phyloP scores from a whole-genome alignment of 1,140 invertebrate genomes.

The Chrysomallon squamiferum region DNA sequence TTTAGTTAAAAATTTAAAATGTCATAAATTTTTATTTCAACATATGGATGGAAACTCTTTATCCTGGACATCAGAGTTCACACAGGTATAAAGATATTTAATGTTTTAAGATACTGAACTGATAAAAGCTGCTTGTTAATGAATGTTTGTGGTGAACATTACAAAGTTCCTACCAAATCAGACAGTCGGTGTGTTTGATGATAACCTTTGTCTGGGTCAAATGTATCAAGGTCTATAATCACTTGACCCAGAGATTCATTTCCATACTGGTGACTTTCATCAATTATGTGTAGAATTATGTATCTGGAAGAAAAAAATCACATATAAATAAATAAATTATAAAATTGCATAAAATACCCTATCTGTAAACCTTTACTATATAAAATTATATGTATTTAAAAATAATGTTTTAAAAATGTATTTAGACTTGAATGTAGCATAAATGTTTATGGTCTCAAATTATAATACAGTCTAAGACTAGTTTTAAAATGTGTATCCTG shows the following conservation, averaged over 20 bases:
- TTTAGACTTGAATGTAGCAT: not conserved
- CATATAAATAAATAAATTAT: not conserved
- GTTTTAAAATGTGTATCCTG: too few relatives aligned
- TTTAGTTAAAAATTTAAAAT: too few relatives aligned
- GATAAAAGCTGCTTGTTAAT: too few relatives aligned
- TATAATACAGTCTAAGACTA: too few relatives aligned
- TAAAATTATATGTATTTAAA: not conserved
- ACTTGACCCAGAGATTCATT: conserved; percentile 53
- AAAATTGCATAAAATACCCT: not conserved
- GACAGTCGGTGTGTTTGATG: conserved; percentile 36
- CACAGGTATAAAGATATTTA: too few relatives aligned
- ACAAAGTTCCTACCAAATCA: conserved; percentile 53
- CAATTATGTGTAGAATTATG: conserved; percentile 51
- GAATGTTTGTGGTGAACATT: too few relatives aligned
- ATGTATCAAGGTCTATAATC: conserved; percentile 44
- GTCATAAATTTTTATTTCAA: too few relatives aligned
- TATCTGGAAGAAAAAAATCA: conserved; percentile 28
- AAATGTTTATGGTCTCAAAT: too few relatives aligned
- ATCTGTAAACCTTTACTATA: not conserved
- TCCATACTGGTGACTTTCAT: conserved; percentile 27
- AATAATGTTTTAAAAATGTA: not conserved
- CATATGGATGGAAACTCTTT: too few relatives aligned
- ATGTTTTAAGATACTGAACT: too few relatives aligned
- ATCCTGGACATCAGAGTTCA: too few relatives aligned
- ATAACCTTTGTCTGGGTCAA: conserved; percentile 38